Conservation (phyloP, 2,113 vertebrate species). For the Microcebus griseorufus region DNA sequence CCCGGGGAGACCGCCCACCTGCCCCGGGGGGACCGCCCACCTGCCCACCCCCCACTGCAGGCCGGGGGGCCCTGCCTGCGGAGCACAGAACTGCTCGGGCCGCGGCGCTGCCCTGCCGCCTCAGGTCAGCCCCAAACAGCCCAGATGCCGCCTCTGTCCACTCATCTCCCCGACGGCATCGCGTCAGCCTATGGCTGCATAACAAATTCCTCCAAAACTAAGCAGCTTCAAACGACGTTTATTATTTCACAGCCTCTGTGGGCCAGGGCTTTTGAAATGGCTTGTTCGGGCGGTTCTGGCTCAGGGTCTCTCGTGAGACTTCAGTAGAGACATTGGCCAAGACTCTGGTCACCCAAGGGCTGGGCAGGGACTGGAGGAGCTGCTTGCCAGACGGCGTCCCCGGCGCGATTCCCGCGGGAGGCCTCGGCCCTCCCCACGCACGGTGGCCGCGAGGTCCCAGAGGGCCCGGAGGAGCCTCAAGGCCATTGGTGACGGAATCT, state of each 20-base stretch:
- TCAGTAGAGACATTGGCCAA: background rate
- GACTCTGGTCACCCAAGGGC: background rate
- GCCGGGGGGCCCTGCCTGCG: background rate
- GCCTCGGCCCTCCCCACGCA: background rate
- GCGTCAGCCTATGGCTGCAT: background rate
- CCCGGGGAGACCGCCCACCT: accelerated
- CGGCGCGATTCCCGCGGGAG: accelerated
- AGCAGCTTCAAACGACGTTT: background rate
- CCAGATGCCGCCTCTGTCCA: background rate
- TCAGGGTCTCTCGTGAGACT: background rate
- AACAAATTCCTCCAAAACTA: background rate
- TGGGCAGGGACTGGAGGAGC: background rate
- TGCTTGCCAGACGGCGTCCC: background rate
- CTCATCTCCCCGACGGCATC: background rate
- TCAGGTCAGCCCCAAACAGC: background rate
- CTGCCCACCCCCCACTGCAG: background rate
- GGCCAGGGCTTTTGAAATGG: background rate
- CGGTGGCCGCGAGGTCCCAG: background rate
- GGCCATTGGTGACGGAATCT: background rate
- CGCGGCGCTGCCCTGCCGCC: too few species aligned
- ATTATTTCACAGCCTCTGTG: background rate
- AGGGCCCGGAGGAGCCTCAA: background rate
- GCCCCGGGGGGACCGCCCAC: accelerated
- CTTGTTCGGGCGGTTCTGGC: background rate
- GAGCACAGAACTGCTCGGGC: background rate